Conservation (phyloP, 2,113 vertebrate species). For the Sylvia atricapilla region DNA sequence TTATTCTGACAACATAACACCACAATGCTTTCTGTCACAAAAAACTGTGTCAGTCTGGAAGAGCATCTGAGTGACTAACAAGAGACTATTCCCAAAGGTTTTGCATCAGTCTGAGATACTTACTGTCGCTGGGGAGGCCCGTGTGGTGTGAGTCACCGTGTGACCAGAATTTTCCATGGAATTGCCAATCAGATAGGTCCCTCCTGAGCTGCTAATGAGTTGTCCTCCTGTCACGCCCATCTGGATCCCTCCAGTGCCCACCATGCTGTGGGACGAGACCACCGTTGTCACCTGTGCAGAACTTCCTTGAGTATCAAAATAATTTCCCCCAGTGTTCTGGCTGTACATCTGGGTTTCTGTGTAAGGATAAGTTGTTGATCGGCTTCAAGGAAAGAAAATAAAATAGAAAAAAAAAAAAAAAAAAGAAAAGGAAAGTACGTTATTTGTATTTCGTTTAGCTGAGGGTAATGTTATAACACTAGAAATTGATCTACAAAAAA, state of each 20-base stretch:
- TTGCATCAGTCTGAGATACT: constrained; percentile 60
- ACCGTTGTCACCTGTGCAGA: constrained; percentile 84
- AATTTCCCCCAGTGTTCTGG: constrained; percentile 83
- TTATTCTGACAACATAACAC: background rate
- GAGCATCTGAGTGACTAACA: background rate
- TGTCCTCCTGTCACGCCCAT: constrained; percentile 85
- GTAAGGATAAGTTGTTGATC: constrained; percentile 85
- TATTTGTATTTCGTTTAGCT: constrained; percentile 23
- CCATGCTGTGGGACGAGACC: constrained; percentile 84
- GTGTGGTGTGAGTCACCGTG: constrained; percentile 80
- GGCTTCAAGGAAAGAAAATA: constrained; percentile 70
- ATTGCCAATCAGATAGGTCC: constrained; percentile 82
- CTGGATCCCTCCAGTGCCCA: constrained; percentile 83
- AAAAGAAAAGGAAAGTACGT: background rate
- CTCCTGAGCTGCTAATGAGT: constrained; percentile 83
- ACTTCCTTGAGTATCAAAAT: constrained; percentile 84
- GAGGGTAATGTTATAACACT: background rate
- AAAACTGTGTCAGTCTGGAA: background rate
- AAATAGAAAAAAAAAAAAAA: background rate
- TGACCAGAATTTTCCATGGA: constrained; percentile 86
- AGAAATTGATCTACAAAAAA: background rate
- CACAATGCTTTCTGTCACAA: background rate
- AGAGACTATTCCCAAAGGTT: background rate
- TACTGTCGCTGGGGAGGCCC: constrained; percentile 84
- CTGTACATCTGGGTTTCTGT: constrained; percentile 86